These are phyloP conservation scores for Ypsolopha sequella DNA, from an alignment of 2,888 invertebrate genomes.

Conservation along the genomic window DNA sequence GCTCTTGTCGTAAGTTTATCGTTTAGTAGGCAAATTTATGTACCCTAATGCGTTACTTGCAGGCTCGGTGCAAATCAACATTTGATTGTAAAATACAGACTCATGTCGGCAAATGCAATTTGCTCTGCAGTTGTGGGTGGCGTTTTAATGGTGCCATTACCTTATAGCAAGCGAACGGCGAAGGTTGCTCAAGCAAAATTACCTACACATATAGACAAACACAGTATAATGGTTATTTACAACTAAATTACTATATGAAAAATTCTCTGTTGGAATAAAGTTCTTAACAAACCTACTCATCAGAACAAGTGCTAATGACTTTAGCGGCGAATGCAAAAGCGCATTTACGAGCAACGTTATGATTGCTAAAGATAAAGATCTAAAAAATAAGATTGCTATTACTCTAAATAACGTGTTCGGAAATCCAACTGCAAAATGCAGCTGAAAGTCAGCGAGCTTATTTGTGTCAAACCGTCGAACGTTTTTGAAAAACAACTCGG, in stretches of 20 bases:
- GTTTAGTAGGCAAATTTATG: constrained; percentile 58
- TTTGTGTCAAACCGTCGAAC: constrained; percentile 4
- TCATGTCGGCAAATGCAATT: constrained; percentile 60
- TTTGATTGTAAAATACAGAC: constrained; percentile 62
- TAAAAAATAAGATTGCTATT: not conserved
- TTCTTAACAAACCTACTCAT: not conserved
- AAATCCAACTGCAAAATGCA: not conserved
- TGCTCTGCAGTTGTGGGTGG: constrained; percentile 62
- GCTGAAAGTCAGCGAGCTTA: constrained; percentile 3
- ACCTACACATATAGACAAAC: constrained; percentile 36
- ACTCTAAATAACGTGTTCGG: not conserved
- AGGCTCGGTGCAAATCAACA: constrained; percentile 56
- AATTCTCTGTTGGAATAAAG: not conserved
- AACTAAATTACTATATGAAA: constrained; percentile 23
- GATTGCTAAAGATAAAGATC: not conserved
- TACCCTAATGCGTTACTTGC: constrained; percentile 57
- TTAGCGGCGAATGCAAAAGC: not conserved
- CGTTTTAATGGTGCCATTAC: constrained; percentile 58
- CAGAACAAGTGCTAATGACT: not conserved
- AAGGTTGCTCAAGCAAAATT: constrained; percentile 57
- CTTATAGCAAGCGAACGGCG: constrained; percentile 38
- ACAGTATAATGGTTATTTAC: constrained; percentile 33
- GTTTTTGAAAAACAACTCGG: constrained; percentile 10
- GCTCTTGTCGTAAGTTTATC: constrained; percentile 45
- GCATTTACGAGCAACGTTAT: not conserved